Percentiles rank a stretch among this genome's conserved stretches.
phyloP scores from a whole-genome alignment of 2,797 vertebrate species.

The Gymnothorax javanicus region DNA sequence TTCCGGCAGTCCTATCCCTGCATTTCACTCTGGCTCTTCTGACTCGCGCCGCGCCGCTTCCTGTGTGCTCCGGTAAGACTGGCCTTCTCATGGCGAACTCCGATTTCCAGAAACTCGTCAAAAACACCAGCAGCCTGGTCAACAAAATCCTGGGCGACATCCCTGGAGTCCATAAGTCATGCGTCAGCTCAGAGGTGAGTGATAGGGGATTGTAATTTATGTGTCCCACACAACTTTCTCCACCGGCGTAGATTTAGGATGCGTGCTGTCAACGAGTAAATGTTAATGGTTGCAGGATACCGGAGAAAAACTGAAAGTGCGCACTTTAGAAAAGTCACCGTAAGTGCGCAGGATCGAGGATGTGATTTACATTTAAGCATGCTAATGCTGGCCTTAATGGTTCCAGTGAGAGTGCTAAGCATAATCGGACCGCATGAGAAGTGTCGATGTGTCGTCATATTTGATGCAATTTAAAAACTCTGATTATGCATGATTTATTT shows the following conservation, averaged over 20 bases:
- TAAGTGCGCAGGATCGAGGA: too few species aligned
- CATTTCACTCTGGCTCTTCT: constrained; percentile 41
- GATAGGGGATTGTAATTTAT: not conserved
- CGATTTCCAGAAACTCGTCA: constrained; percentile 55
- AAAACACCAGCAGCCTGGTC: constrained; percentile 64
- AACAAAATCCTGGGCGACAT: constrained; percentile 67
- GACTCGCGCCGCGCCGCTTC: constrained; percentile 56
- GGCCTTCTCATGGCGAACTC: constrained; percentile 27
- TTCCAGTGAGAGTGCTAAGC: too few species aligned
- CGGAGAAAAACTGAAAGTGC: too few species aligned
- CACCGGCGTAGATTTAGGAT: not conserved
- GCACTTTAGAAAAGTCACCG: too few species aligned
- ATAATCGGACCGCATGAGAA: too few species aligned
- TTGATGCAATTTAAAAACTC: too few species aligned
- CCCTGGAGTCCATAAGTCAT: constrained; percentile 34
- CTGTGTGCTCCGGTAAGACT: constrained; percentile 38
- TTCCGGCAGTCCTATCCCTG: constrained; percentile 47
- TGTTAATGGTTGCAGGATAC: too few species aligned
- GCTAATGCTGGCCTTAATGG: too few species aligned
- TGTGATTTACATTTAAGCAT: too few species aligned
- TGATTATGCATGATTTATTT: too few species aligned
- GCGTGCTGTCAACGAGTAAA: not conserved
- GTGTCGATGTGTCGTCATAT: too few species aligned
- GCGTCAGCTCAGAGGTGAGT: constrained; percentile 57
- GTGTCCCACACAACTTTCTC: not conserved